Conservation (phyloP, 1,140 invertebrate species). For the Lethocerus indicus region DNA sequence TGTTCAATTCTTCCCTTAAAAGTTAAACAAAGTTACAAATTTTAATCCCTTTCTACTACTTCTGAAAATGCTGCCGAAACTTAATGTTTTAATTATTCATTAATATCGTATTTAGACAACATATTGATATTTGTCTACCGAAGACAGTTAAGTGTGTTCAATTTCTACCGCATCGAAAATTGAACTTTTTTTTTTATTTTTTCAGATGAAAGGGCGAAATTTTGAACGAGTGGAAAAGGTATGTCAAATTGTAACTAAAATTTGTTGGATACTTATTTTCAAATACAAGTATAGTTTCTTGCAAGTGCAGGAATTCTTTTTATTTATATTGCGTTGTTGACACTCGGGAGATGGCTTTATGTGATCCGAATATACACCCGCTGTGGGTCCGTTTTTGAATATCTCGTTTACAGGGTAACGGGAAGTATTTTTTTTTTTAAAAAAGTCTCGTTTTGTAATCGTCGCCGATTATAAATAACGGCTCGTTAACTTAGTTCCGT, state of each 20-base stretch:
- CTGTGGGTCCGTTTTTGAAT: too few relatives aligned
- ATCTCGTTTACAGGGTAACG: too few relatives aligned
- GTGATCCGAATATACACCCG: slow-evolving; percentile 21
- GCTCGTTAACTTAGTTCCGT: neutral
- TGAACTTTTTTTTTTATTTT: slow-evolving; percentile 21
- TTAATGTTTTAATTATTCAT: neutral
- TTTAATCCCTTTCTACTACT: too few relatives aligned
- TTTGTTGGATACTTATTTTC: slow-evolving; percentile 11
- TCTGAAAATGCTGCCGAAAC: neutral
- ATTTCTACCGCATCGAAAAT: neutral
- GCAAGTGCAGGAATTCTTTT: slow-evolving; percentile 15
- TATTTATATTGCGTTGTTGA: slow-evolving; percentile 28
- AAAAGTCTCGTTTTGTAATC: too few relatives aligned
- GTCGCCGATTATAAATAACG: too few relatives aligned
- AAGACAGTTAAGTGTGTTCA: neutral
- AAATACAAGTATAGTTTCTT: slow-evolving; percentile 16
- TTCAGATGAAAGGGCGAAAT: slow-evolving; percentile 84
- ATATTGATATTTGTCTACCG: neutral
- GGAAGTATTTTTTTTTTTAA: too few relatives aligned
- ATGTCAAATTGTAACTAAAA: slow-evolving; percentile 29
- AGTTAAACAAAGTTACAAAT: too few relatives aligned
- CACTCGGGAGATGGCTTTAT: slow-evolving; percentile 48
- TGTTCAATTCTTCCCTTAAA: too few relatives aligned
- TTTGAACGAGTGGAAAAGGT: slow-evolving; percentile 98
- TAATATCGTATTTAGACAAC: neutral